Evolutionary conservation across 1,140 invertebrate genomes (phyloP).

Genomic region (Drosophila ironensis): DNA sequence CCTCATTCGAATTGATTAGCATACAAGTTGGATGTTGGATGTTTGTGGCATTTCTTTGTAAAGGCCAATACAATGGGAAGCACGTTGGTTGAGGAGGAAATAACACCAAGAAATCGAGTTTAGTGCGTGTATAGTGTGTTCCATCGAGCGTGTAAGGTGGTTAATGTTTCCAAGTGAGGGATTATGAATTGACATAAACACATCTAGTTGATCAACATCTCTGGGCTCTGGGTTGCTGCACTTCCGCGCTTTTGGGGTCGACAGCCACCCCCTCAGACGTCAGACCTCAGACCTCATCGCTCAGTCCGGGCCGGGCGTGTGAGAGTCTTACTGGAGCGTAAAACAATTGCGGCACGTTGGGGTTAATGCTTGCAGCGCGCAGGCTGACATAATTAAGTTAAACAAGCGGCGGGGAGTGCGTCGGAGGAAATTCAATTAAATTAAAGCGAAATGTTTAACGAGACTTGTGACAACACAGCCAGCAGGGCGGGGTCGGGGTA

Average conservation of each 20-base stretch:
- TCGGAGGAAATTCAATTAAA: constrained; percentile 54
- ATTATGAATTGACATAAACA: too few relatives aligned
- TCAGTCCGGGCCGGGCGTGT: not conserved
- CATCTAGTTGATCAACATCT: too few relatives aligned
- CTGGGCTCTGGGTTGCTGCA: too few relatives aligned
- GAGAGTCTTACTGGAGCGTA: constrained; percentile 30
- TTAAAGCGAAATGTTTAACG: constrained; percentile 63
- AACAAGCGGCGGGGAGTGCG: constrained; percentile 22
- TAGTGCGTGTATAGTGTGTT: too few relatives aligned
- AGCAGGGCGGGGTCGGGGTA: not conserved
- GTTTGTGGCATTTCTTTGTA: constrained; percentile 20
- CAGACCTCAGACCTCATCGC: not conserved
- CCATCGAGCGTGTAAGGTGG: too few relatives aligned
- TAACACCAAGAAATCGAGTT: too few relatives aligned
- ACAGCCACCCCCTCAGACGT: not conserved
- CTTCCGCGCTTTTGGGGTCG: constrained; percentile 10
- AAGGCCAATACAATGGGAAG: constrained; percentile 6
- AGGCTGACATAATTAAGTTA: constrained; percentile 60
- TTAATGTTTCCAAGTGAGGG: too few relatives aligned
- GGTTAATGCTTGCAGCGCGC: constrained; percentile 37
- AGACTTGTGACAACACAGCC: constrained; percentile 41
- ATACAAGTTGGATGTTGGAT: constrained; percentile 36
- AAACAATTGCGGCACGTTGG: constrained; percentile 35
- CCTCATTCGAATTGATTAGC: constrained; percentile 53
- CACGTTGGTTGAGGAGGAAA: too few relatives aligned